Base-by-base conservation (phyloP, 35 echinoderm and acorn worm genomes). In the Diadema setosum region DNA sequence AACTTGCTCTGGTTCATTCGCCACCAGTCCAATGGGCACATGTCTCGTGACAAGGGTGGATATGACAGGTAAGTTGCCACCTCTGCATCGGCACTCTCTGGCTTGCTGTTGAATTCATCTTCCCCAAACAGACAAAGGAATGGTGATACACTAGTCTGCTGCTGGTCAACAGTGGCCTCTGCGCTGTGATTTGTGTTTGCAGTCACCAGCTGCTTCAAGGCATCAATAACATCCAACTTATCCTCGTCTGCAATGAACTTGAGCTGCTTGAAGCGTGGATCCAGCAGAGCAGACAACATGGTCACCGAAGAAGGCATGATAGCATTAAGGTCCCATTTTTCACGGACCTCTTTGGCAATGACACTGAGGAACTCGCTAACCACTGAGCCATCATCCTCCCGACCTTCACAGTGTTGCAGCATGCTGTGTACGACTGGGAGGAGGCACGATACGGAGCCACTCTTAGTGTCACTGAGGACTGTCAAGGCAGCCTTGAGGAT, bases 11-110 rank as follows among this genome's bases (percentile, higher is more conserved):
- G 73, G 39, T 78, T 78, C 73, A 78, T 78, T 3, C 73, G 36
- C 73, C 73, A 78, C 73, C 73, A 78, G 40, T 78, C 73, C 73
- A 78, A 44, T n/a, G 73, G 73, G 73, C 73, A 78, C 73, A 78
- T 78, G 40, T 78, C 73, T 18, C 73, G 29, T 25, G 73, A 78
- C 3, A 78, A 41, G n/a, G 73, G 73, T 44, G 73, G 73, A 23
- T 78, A 78, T 5, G 33, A 44, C 73, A 78, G 40, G 73, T 78
- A 78, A 9, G 73, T 78, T 14, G 73, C 37, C 35, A 78, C 73
- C 73, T 78, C 73, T 5, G 73, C 40, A 78, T 78, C 73, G 3
- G 73, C 44, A 23, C n/a, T 78, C 34, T 78, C 73, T 21, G 73
- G 73, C 39, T 78, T 78, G 20, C 73, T 78, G 34, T 78, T 78